These are phyloP conservation scores for Andrena bucephala DNA, from an alignment of 2,888 invertebrate genomes.

Conservation along the genomic window DNA sequence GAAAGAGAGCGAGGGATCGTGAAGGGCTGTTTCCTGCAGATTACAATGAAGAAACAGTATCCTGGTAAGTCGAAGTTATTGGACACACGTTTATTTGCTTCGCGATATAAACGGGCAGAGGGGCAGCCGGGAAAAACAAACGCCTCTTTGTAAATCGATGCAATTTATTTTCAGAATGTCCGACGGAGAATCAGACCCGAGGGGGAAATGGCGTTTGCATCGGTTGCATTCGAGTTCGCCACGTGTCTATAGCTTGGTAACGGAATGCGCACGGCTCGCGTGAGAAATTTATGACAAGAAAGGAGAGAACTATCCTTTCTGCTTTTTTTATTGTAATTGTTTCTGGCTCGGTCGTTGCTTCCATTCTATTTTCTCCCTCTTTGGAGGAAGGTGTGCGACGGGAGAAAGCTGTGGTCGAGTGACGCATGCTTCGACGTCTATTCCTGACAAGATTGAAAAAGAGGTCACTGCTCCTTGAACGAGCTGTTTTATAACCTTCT, in stretches of 20 bases:
- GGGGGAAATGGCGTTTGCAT: neutral
- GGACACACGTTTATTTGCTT: slow-evolving; percentile 6
- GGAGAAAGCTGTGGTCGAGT: too few relatives aligned
- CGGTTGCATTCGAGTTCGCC: neutral
- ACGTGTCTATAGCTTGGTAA: neutral
- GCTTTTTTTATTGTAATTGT: neutral
- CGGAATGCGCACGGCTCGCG: neutral
- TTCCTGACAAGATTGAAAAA: slow-evolving; percentile 1
- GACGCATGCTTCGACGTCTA: neutral
- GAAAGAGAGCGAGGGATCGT: slow-evolving; percentile 14
- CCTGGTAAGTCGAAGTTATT: slow-evolving; percentile 13
- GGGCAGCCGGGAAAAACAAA: neutral
- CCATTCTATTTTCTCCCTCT: too few relatives aligned
- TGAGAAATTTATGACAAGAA: neutral
- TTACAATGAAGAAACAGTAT: slow-evolving; percentile 17
- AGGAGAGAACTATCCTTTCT: neutral
- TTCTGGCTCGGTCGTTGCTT: neutral
- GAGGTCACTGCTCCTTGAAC: neutral
- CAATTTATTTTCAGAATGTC: slow-evolving; percentile 26
- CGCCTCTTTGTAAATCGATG: slow-evolving; percentile 24
- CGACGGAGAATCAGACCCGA: neutral
- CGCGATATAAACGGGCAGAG: neutral
- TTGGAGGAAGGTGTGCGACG: too few relatives aligned
- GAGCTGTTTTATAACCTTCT: neutral
- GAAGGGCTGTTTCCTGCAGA: neutral